Evolutionary conservation across 30 jellyfish, hydroid and myxozoan species (phyloP).

Genomic region (Chrysaora quinquecirrha): DNA sequence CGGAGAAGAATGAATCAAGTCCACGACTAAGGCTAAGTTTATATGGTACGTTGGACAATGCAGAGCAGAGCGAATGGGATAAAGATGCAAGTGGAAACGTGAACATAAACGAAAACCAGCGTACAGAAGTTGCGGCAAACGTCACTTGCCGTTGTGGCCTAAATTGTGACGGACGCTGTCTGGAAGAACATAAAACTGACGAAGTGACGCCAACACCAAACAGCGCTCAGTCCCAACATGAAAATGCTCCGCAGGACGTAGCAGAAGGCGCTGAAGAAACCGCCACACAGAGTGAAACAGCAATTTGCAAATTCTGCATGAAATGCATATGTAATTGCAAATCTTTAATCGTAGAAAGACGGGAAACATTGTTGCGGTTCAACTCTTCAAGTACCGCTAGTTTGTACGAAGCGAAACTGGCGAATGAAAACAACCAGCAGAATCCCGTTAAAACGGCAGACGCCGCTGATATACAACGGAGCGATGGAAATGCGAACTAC

Average conservation of each 20-base stretch:
- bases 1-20: too few species aligned
- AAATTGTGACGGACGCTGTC: background rate
- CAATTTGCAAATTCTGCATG: background rate
- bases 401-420: background rate
- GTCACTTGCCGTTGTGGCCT: background rate
- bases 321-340: background rate
- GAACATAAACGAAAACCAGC: background rate
- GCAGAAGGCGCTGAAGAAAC: background rate
- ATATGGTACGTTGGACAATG: background rate
- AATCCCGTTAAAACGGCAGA: background rate
- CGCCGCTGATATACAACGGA: too few species aligned
- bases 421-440: background rate
- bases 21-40: background rate
- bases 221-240: background rate
- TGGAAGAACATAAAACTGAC: background rate
- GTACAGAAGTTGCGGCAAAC: too few species aligned
- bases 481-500: background rate
- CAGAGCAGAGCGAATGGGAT: background rate
- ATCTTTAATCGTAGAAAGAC: background rate
- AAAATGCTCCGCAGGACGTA: background rate
- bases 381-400: slow-evolving; percentile 21
- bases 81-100: background rate
- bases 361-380: background rate
- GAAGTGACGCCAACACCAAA: background rate
- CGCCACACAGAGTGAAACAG: background rate